These are phyloP conservation scores for Urocolius indicus DNA, from an alignment of 2,113 vertebrate genomes.

Conservation along the genomic window DNA sequence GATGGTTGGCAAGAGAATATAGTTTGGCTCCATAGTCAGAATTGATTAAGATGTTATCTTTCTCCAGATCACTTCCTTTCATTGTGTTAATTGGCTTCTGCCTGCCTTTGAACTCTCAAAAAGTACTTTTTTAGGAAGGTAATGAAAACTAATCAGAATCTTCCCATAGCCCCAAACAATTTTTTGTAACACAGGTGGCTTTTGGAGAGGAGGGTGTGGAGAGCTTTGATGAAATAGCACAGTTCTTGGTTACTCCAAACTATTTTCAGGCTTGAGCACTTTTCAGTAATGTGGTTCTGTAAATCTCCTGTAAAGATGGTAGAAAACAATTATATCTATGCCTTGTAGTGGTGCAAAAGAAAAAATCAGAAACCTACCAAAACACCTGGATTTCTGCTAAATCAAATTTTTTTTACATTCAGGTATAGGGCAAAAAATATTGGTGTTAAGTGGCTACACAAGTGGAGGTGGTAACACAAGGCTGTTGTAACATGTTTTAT, in stretches of 20 bases:
- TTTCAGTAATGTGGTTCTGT: neutral
- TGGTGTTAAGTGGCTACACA: neutral
- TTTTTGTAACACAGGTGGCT: neutral
- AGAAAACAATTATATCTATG: slow-evolving; percentile 27
- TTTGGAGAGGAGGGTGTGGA: neutral
- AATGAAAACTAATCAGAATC: neutral
- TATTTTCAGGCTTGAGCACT: slow-evolving; percentile 1
- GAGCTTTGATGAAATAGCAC: neutral
- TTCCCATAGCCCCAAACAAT: neutral
- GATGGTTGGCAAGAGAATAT: neutral
- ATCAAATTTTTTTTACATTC: neutral
- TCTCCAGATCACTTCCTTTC: neutral
- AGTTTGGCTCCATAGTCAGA: neutral
- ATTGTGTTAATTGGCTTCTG: neutral
- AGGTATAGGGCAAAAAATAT: neutral
- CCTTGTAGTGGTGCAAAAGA: neutral
- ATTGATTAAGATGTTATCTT: neutral
- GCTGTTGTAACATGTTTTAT: neutral
- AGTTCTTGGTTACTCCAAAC: slow-evolving; percentile 1
- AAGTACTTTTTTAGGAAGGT: neutral
- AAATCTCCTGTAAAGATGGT: slow-evolving; percentile 27
- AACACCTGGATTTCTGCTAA: slow-evolving; percentile 23
- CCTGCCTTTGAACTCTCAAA: neutral
- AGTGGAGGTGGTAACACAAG: neutral
- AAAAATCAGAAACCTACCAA: neutral